Base-by-base conservation (phyloP, 2,888 invertebrate species). In the Steinernema scapterisci region DNA sequence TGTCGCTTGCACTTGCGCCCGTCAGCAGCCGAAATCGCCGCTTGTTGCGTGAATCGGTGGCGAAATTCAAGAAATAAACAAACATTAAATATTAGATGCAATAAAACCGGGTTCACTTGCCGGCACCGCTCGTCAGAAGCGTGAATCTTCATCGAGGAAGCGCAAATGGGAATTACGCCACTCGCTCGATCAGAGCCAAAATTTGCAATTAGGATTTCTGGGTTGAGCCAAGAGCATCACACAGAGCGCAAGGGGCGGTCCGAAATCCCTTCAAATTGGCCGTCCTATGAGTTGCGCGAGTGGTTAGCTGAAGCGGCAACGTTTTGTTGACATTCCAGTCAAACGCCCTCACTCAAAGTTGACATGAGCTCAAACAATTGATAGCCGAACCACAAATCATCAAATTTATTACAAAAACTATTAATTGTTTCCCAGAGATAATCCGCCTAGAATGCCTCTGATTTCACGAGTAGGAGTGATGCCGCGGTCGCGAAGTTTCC, bases 311-410 rank as follows among this genome's bases (percentile, higher is more conserved):
- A 63, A n/a, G 31, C 16, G 63, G 16, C 63, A 31, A 63, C 31
- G 38, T 19, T 63, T 63, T 63, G 63, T 63, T 63, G 63, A 63
- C 63, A 63, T 63, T 27, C 9, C 31, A 63, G 63, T 63, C 63
- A 63, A 63, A 63, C 25, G 63, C 31, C 23, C 63, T 31, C 63
- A n/a, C n/a, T 27, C 7, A 16, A 38, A 25, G 27, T 6, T 63
- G 63, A 63, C 63, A 63, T 63, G 27, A 27, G 63, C 63, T 63
- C 63, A 63, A 63, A 63, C 19, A 63, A 1, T 63, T 52, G 25
- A 38, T 25, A 25, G 16, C 27, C 16, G 13, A 48, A 48, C 19
- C 5, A 16, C 13, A 48, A 48, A 16, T 7, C 19, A 13, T 13
- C 13, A n/a, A 19, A 48, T 48, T n/a, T 48, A 16, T 16, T 48